Base-by-base conservation (phyloP, 2,797 vertebrate species). In the Scarus forsteni region DNA sequence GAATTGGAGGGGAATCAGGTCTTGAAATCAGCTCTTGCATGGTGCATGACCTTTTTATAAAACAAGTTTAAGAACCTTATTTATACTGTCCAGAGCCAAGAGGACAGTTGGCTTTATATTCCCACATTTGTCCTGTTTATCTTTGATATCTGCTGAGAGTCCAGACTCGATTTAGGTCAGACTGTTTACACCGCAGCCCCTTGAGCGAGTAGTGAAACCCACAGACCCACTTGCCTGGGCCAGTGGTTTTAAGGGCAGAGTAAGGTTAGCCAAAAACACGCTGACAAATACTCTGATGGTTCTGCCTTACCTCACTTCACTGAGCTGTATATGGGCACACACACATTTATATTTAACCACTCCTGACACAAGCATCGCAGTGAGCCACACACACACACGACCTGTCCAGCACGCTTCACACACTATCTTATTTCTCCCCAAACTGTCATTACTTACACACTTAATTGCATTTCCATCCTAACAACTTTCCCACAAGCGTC, bases 381-480 rank as follows among this genome's bases (percentile, higher is more conserved):
- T n/a, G 5, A 58, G 59, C 72, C 45, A 44, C 75, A 7, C 52
- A 67, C 83, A 69, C 42, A 74, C 70, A 78, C 73, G 82, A 77
- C 27, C 58, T 77, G 69, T 63, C 63, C 71, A 83, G 82, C 86
- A 85, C 91, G 87, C 90, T 92, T 92, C 79, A 85, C 91, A 93
- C 89, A 88, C 84, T 91, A 92, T 93, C 88, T 75, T 51, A 64
- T 93, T 93, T 90, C 92, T 74, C 66, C 83, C 68, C 54, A 60
- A 80, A 84, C 84, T 69, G 59, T 76, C 68, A 67, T 88, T 86
- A 85, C 85, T 85, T 84, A 44, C 44, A 75, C 52, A 64, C 81
- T 70, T 90, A 90, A 93, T 90, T 90, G 73, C 53, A 88, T 92
- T 92, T 92, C 92, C 92, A 92, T 90, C 60, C 85, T 70, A 73